phyloP scores from a whole-genome alignment of 2,797 vertebrate species.

The Gobionotothen gibberifrons region DNA sequence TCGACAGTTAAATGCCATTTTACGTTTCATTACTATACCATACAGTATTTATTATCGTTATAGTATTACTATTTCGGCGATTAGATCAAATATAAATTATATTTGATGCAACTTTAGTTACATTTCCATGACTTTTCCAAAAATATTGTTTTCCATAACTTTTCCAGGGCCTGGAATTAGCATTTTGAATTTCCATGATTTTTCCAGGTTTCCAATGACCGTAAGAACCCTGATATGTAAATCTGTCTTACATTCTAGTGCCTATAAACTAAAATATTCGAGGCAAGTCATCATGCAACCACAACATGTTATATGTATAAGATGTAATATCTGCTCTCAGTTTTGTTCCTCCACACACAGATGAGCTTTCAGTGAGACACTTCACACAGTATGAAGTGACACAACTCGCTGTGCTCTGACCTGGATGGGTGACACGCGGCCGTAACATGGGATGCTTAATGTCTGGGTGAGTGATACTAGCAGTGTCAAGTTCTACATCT shows the following conservation, averaged over 20 bases:
- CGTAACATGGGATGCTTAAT: constrained; percentile 38
- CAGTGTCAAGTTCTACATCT: constrained; percentile 55
- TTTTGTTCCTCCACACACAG: constrained; percentile 36
- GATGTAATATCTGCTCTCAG: background rate
- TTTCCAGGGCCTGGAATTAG: too few relatives aligned
- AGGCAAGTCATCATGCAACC: constrained; percentile 4
- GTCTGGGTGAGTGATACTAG: constrained; percentile 54
- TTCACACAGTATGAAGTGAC: constrained; percentile 48
- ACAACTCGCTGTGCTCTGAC: constrained; percentile 12
- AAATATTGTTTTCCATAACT: too few relatives aligned
- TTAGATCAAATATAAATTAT: too few relatives aligned
- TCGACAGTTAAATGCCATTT: too few relatives aligned
- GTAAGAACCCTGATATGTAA: too few relatives aligned
- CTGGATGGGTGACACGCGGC: constrained; percentile 29
- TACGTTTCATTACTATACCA: too few relatives aligned
- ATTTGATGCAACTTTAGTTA: too few relatives aligned
- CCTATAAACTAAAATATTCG: background rate
- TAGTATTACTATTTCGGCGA: too few relatives aligned
- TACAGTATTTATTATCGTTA: too few relatives aligned
- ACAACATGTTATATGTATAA: constrained; percentile 11
- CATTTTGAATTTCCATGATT: too few relatives aligned
- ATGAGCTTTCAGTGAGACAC: constrained; percentile 40
- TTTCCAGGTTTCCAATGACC: too few relatives aligned
- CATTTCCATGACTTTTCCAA: too few relatives aligned
- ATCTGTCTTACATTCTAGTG: background rate